Evolutionary conservation across 2,113 vertebrate species (phyloP), one percentile per base, ranked within the genome.

Genomic region (Eptesicus fuscus): DNA sequence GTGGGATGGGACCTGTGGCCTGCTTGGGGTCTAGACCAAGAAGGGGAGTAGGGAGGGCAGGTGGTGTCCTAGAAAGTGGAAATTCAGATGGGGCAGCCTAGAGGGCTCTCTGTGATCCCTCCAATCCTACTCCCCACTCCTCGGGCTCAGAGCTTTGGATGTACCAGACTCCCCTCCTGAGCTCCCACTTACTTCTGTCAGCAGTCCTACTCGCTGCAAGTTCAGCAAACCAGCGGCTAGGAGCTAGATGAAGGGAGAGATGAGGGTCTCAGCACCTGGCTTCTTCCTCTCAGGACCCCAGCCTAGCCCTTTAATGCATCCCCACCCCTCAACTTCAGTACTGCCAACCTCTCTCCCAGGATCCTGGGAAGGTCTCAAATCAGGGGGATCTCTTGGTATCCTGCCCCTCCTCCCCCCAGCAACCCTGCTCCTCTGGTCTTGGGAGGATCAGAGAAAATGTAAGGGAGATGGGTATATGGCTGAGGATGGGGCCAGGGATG

Each of bases 151-250:
- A 53, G 53, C 23, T 70, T 42, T 42, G 78, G 42, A 9, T 56
- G n/a, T n/a, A 2, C 40, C 7, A 12, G 25, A 22, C 40, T 30
- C 7, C 35, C 65, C 17, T 2, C 30, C 40, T 0, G 0, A 67
- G 47, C 0, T 0, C 42, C 63, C 12, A 98, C 99, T 98, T 95
- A 99, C 99, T 95, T 99, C 98, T 4, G 53, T 95, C 69, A 99
- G 98, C 44, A 99, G 98, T 32, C 98, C 98, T 30, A 96, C 92
- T 42, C 98, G 94, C 37, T 98, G 98, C 90, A 99, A 73, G 93
- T 99, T 96, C 86, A 97, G 93, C 53, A 99, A 97, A n/a, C 98
- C 98, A 3, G 97, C 97, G 3, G 98, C 96, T 12, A 99, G 98
- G 93, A 99, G 84, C 99, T 99, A 70, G 61, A 90, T 4, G 35